A percentile compares a stretch with the other conserved stretches of the same genome.
These are phyloP conservation scores for Erythrolamprus reginae DNA, from an alignment of 2,113 vertebrate species.

Conservation along the genomic window DNA sequence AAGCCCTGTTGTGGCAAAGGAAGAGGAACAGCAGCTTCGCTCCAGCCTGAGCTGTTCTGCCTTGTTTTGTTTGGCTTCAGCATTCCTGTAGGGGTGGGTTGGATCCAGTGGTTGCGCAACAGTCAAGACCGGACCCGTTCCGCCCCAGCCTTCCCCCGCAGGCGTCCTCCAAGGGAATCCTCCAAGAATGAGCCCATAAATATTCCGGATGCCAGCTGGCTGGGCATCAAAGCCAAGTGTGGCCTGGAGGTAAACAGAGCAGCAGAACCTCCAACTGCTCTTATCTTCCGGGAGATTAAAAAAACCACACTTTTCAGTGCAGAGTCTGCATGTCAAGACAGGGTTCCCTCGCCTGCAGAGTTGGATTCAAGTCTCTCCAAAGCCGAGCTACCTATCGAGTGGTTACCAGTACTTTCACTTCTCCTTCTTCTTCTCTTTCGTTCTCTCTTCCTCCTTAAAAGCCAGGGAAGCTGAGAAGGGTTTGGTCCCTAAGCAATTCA, in stretches of 20 bases:
- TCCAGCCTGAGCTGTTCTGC: neutral
- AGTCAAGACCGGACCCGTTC: neutral
- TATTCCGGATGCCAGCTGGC: neutral
- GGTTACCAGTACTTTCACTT: neutral
- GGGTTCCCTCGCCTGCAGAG: neutral
- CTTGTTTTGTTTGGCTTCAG: constrained; percentile 39
- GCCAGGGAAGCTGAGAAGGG: neutral
- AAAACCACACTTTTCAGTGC: neutral
- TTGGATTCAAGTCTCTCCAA: neutral
- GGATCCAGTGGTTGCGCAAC: neutral
- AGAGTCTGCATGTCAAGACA: rapidly evolving
- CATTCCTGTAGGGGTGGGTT: neutral
- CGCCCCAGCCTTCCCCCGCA: neutral
- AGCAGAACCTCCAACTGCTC: neutral
- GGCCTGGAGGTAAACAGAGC: neutral
- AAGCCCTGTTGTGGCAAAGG: neutral
- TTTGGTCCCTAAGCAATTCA: neutral
- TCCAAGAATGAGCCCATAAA: neutral
- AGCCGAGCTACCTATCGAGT: neutral
- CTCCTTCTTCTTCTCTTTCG: neutral
- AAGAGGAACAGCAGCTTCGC: neutral
- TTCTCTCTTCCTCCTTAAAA: neutral
- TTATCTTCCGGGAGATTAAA: neutral
- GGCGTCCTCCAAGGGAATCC: neutral
- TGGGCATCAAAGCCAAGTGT: neutral